Evolutionary conservation across 2,797 vertebrate genomes (phyloP).

Genomic region (Tauraco hartlaubi): DNA sequence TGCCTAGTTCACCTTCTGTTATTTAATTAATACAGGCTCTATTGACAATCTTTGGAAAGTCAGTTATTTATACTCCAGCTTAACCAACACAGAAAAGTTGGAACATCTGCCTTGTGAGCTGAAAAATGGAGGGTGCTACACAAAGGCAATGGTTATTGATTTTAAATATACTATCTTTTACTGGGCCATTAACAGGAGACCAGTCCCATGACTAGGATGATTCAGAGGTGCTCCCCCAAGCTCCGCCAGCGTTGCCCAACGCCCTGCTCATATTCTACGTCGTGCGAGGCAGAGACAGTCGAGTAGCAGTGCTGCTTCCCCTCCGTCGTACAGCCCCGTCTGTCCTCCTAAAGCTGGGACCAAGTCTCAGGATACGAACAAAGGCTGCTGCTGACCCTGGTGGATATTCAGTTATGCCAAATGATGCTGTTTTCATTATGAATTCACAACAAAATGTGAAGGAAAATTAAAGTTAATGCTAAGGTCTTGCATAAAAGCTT

Average conservation of each 20-base stretch:
- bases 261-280: accelerated
- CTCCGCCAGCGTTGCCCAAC: neutral
- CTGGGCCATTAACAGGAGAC: neutral
- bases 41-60: neutral
- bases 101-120: neutral
- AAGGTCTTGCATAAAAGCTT: neutral
- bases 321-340: accelerated
- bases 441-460: neutral
- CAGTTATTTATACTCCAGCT: neutral
- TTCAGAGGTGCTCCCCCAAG: neutral
- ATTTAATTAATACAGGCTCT: neutral
- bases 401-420: neutral
- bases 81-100: neutral
- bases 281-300: accelerated
- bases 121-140: neutral
- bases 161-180: neutral
- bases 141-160: neutral
- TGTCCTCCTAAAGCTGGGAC: neutral
- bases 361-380: accelerated
- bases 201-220: neutral
- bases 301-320: accelerated
- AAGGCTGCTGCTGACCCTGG: neutral
- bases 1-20: neutral
- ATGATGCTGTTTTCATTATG: accelerated
- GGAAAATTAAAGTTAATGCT: neutral